Base-by-base conservation (phyloP, 2,888 invertebrate genomes). In the Yponomeuta malinellus region DNA sequence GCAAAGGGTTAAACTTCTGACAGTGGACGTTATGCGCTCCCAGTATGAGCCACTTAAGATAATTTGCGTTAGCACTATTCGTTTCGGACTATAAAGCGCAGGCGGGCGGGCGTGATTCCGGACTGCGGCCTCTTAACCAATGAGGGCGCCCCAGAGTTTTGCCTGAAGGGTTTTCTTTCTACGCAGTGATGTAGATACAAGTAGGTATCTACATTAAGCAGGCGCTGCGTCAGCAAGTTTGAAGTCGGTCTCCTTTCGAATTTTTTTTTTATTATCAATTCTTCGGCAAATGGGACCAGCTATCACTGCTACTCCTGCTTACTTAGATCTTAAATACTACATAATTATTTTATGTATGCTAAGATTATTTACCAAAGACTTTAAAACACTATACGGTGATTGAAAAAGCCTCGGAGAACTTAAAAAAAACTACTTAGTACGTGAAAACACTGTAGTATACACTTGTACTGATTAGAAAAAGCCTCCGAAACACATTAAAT, bases 31-130 rank as follows among this genome's bases (percentile, higher is more conserved):
- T 43, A 8, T 15, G 4, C 2, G 1, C 15, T 15, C 52, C 52
- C 52, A 59, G 4, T 59, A 0, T 15, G 52, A 1, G 68, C 72
- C 70, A 70, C 73, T 77, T 78, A 75, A 77, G 73, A 77, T 77
- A 76, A 78, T 78, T 74, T 73, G 72, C 74, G 71, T 71, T 72
- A 69, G 48, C 73, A 73, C 72, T 74, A 72, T 74, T 74, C 76
- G 74, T 72, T 74, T 76, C 72, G 72, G 74, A 72, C 72, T 68
- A 74, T 76, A 74, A 74, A 76, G 74, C 73, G 73, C 74, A 73
- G 74, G 72, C 69, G 72, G 72, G 74, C 74, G 74, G 75, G 75
- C 73, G 74, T 68, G 72, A 52, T 33, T 66, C 69, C 72, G 71
- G 59, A 29, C 59, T 31, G 69, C 52, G 33, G 33, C 69, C 59